A percentile compares a stretch with the other conserved stretches of the same genome.
Conservation (phyloP, 2,888 invertebrate species). For the Polymixis lichenea region DNA sequence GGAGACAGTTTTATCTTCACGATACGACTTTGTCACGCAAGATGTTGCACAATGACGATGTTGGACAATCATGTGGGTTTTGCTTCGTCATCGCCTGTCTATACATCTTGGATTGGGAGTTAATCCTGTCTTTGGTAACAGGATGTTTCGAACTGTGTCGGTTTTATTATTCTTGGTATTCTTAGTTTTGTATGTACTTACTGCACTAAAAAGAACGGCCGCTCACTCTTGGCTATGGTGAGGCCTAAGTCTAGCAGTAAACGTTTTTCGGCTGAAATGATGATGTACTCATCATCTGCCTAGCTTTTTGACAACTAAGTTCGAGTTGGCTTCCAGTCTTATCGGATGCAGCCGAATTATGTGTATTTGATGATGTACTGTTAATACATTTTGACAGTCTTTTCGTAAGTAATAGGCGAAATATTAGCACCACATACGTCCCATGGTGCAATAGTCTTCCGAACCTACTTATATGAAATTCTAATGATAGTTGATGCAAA, state of each 20-base stretch:
- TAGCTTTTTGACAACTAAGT: too few relatives aligned
- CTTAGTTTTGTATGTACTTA: not conserved
- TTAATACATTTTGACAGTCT: not conserved
- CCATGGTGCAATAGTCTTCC: not conserved
- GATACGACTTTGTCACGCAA: slow-evolving; percentile 83
- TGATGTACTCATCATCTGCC: too few relatives aligned
- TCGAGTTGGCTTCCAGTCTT: too few relatives aligned
- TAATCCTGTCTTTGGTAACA: slow-evolving; percentile 82
- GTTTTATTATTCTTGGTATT: slow-evolving; percentile 31
- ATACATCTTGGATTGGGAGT: slow-evolving; percentile 84
- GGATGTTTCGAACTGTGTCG: slow-evolving; percentile 75
- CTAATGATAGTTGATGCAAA: not conserved
- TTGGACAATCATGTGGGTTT: slow-evolving; percentile 75
- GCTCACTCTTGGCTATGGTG: too few relatives aligned
- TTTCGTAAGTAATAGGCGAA: not conserved
- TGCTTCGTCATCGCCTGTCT: slow-evolving; percentile 85
- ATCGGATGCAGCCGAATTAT: too few relatives aligned
- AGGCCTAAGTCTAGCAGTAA: too few relatives aligned
- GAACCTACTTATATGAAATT: not conserved
- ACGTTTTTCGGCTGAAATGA: too few relatives aligned
- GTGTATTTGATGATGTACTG: too few relatives aligned
- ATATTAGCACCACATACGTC: not conserved
- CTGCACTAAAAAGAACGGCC: too few relatives aligned
- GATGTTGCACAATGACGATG: slow-evolving; percentile 87
- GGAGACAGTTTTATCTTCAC: slow-evolving; percentile 87